Base-by-base conservation (phyloP, 2,113 vertebrate genomes). In the Marcusenius ussheri region DNA sequence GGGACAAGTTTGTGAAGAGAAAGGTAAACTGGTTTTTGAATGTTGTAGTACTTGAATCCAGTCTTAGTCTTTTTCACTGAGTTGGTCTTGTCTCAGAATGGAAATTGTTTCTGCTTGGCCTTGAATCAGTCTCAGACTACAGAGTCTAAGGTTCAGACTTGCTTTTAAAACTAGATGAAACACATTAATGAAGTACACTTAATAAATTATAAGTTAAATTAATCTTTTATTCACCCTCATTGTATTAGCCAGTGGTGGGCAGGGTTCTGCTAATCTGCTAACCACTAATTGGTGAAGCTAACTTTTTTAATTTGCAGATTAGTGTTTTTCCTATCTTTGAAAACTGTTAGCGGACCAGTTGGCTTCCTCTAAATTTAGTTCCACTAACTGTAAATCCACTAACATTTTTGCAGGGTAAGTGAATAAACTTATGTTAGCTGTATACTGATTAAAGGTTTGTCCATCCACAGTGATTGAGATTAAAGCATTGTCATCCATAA, bases 1-100 rank as follows among this genome's bases (percentile, higher is more conserved):
- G 98, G 98, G 98, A 98, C 94, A 98, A 98, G 92, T 98, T 98
- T 95, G 97, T 98, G 47, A 98, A 98, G 91, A 93, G 97, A 89
- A 98, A 98, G 97, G 98, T 98, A 91, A 95, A 94, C 46, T 83
- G 15, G 0, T 9, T 47, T 83, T 21, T 80, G 31, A 24, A 53
- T 35, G 10, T 47, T 31, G 62, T 31, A 70, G 62, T 70, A 27
- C 27, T 70, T 31, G 62, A 70, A 27, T 70, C 9, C n/a, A 27
- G n/a, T 66, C 62, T 66, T 66, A n/a, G 62, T 66, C 1, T 70
- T 31, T 31, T 70, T 31, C 10, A 4, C n/a, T 70, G 62, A 13
- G 27, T 13, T 31, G 10, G n/a, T 70, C 10, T 70, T 31, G 62
- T 70, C 27, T 70, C n/a, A 70, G 58, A 66, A 66, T 66, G 27